Conservation (phyloP, 2,888 invertebrate species). For the Peribatodes rhomboidaria region DNA sequence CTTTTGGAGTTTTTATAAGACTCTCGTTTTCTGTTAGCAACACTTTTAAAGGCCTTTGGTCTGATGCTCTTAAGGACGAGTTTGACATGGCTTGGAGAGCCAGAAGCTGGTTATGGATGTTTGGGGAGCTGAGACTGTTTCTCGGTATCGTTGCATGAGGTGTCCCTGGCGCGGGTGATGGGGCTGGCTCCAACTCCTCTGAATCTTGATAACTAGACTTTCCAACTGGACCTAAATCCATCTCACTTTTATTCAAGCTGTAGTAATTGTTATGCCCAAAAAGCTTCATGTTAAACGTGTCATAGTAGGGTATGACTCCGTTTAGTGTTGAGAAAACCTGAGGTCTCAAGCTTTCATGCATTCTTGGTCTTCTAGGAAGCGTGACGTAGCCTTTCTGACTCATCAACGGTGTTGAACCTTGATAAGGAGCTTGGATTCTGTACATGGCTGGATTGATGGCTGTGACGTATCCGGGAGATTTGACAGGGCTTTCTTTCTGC, state of each 20-base stretch:
- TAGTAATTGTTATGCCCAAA: conserved; percentile 93
- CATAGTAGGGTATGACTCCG: conserved; percentile 88
- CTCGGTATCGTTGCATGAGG: conserved; percentile 79
- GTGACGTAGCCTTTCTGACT: conserved; percentile 93
- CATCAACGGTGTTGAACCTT: conserved; percentile 84
- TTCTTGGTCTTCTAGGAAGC: conserved; percentile 92
- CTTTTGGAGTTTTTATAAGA: conserved; percentile 64
- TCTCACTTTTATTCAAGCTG: conserved; percentile 91
- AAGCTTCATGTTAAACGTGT: conserved; percentile 93
- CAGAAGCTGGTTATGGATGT: conserved; percentile 82
- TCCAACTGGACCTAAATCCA: conserved; percentile 84
- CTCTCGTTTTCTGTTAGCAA: conserved; percentile 73
- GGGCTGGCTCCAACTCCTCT: conserved; percentile 81
- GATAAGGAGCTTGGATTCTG: conserved; percentile 88
- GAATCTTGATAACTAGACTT: conserved; percentile 75
- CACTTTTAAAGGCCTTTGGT: conserved; percentile 70
- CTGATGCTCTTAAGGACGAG: conserved; percentile 60
- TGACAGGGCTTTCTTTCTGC: conserved; percentile 69
- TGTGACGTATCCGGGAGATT: conserved; percentile 73
- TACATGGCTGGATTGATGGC: conserved; percentile 67
- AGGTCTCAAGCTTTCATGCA: conserved; percentile 84
- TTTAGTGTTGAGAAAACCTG: conserved; percentile 76
- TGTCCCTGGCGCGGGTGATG: conserved; percentile 83
- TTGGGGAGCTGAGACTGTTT: conserved; percentile 83
- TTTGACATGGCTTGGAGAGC: conserved; percentile 75